Base-by-base conservation (phyloP, 2,888 invertebrate species). In the Philaethria dido region DNA sequence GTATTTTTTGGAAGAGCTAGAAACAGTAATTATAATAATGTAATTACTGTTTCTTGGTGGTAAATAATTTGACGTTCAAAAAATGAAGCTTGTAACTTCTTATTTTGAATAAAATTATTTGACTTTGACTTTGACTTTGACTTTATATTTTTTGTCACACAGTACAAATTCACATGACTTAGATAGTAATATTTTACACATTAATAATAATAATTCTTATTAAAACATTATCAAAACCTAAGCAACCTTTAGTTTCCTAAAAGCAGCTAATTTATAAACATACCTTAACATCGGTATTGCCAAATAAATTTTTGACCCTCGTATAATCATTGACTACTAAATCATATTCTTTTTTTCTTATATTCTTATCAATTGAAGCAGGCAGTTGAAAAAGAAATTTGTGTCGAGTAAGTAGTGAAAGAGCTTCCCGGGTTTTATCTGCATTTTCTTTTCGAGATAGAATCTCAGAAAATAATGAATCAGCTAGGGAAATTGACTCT, bases 281-380 rank as follows among this genome's bases (percentile, higher is more conserved):
- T 82, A 96, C 95, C 77, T 95, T 95, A 16, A 99, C 96, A 85
- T 99, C 98, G 36, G 98, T 98, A 86, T 97, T 98, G 68, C 97
- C 97, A 92, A 99, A 99, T 29, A 99, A 93, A 81, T 99, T 98
- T 85, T 98, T 98, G 3, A 98, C 99, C 76, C 99, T 94, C 0
- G 98, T 96, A 84, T 99, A 99, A 86, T 99, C 99, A 82, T 99
- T 99, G 69, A 99, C 98, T 22, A 99, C 98, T 61, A 98, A 94
- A 84, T 99, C 99, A 83, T 98, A 99, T 82, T 99, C 99, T 61
- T 98, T 98, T 79, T 97, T 96, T 76, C 96, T 95, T 70, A 99
- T 98, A 78, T 98, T 99, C 75, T 96, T 95, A 79, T 99, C 98
- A 59, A 99, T 99, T 55, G 97, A 96, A 44, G 98, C 96, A 0